A percentile compares a stretch with the other conserved stretches of the same genome.
phyloP scores from a whole-genome alignment of 2,888 invertebrate genomes.

The Hoplodrina ambigua region DNA sequence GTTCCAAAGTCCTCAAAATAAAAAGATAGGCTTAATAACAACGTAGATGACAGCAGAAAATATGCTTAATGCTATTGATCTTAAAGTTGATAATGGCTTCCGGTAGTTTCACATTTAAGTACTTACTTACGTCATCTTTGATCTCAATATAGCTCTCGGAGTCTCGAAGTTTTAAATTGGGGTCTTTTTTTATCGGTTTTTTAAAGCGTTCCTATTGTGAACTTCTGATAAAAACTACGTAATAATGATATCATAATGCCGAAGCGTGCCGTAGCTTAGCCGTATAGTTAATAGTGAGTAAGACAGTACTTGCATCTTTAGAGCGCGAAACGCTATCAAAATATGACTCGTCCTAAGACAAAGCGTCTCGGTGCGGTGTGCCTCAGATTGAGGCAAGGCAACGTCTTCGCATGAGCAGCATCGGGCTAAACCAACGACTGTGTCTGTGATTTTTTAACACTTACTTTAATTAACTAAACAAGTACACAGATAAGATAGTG shows the following conservation, averaged over 20 bases:
- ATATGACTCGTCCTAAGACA: no score
- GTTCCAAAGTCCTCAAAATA: conserved; percentile 2
- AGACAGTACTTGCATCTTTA: no score
- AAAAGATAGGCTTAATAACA: neutral
- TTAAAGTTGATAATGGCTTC: conserved; percentile 2
- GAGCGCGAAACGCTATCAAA: no score
- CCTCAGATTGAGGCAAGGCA: neutral
- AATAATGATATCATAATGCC: no score
- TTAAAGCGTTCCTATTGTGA: neutral
- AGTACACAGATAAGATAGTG: no score
- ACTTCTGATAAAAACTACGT: neutral
- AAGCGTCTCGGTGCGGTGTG: neutral
- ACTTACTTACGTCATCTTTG: neutral
- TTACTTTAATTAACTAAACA: no score
- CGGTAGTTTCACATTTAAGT: neutral
- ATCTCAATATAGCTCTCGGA: neutral
- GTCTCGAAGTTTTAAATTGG: neutral
- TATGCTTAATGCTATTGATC: fast-evolving
- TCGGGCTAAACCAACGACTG: neutral
- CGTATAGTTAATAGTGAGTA: no score
- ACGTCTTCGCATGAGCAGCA: neutral
- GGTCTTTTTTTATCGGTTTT: neutral
- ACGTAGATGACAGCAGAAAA: conserved; percentile 5
- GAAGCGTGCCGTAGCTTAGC: no score
- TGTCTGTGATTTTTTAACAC: no score